Percentiles rank a stretch among this genome's conserved stretches.
Evolutionary conservation across 1,140 invertebrate genomes (phyloP).

Genomic region (Drosophila erecta): DNA sequence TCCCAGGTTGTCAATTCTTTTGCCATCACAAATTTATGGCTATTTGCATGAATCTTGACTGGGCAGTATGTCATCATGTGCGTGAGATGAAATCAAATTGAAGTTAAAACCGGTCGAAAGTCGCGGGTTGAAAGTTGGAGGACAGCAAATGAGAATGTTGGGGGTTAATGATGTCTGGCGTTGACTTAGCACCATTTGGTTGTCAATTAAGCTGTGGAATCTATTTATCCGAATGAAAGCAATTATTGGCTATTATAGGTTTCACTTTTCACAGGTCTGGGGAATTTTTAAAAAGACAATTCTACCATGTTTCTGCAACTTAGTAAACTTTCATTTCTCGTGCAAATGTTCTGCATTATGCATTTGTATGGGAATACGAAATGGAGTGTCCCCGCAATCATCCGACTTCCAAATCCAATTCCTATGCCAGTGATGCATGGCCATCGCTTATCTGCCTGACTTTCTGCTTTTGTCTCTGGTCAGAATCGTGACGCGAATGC

Average conservation of each 20-base stretch:
- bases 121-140: slow-evolving; percentile 33
- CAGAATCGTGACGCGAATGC: slow-evolving; percentile 72
- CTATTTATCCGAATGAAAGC: slow-evolving; percentile 32
- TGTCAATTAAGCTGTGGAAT: slow-evolving; percentile 25
- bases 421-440: slow-evolving; percentile 50
- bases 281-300: slow-evolving; percentile 22
- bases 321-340: slow-evolving; percentile 60
- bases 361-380: slow-evolving; percentile 42
- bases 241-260: slow-evolving; percentile 66
- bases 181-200: slow-evolving; percentile 6
- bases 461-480: slow-evolving; percentile 38
- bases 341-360: slow-evolving; percentile 22
- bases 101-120: slow-evolving; percentile 48
- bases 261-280: slow-evolving; percentile 62
- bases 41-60: slow-evolving; percentile 57
- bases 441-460: slow-evolving; percentile 55
- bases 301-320: slow-evolving; percentile 8
- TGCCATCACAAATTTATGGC: slow-evolving; percentile 48
- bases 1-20: slow-evolving; percentile 38
- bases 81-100: slow-evolving; percentile 47
- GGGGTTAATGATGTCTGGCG: slow-evolving; percentile 51
- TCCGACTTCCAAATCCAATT: slow-evolving; percentile 20
- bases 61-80: slow-evolving; percentile 46
- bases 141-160: slow-evolving; percentile 57
- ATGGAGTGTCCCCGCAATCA: slow-evolving; percentile 42